Base-by-base conservation (phyloP, 2,113 vertebrate species). In the Gadus chalcogrammus region DNA sequence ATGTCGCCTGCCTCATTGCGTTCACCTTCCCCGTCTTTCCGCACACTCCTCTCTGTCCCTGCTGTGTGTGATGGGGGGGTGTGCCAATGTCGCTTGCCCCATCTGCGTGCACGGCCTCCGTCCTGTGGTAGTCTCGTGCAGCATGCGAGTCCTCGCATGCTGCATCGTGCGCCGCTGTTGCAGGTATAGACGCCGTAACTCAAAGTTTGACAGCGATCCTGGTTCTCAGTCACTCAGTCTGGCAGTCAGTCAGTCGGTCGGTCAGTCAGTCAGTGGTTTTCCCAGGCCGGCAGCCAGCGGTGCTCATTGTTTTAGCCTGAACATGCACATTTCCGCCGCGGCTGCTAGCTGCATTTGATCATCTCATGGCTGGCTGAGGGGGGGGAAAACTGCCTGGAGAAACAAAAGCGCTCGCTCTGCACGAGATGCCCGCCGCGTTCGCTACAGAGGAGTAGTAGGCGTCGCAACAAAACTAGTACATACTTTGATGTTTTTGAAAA, bases 301-400 rank as follows among this genome's bases (percentile, higher is more conserved):
- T 77, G 65, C 71, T 82, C 79, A 78, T 61, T 79, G 79, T 81
- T 84, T 73, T 70, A 61, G 67, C 73, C 77, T 75, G 65, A 88
- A 88, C 22, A 82, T 79, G 73, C 70, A 79, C 67, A 75, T 79
- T 88, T 89, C 76, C 82, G 79, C 75, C 80, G 69, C 68, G 52
- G 42, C 55, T n/a, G 78, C 72, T 72, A 17, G 67, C 60, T 82
- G 77, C 24, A 73, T 82, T 79, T 77, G 65, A 84, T 84, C 69
- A 78, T 70, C 61, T 76, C 61, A 71, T 64, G 56, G 74, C 67
- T 68, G 70, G 42, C 79, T 82, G 66, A 79, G 74, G 61, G 70
- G 71, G 69, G 67, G 79, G 69, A 64, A 66, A 64, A 77, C 69
- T 67, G 63, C 58, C 24, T 65, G 28, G 69, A 58, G 60, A 69